A percentile compares a stretch with the other conserved stretches of the same genome.
Evolutionary conservation across 2,113 vertebrate species (phyloP).

Genomic region (Stictonetta naevosa): DNA sequence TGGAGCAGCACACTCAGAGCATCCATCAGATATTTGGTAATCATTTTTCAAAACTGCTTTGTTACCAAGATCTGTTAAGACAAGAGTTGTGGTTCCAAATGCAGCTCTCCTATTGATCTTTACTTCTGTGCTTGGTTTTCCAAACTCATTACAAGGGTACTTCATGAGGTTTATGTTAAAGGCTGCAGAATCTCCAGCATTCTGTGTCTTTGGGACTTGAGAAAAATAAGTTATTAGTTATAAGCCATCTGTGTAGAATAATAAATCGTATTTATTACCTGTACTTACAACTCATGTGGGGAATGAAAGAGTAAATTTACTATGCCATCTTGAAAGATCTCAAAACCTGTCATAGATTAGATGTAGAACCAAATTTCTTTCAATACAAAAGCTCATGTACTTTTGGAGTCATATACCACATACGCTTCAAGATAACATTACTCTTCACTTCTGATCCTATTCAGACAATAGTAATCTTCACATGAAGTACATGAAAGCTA

Average conservation of each 20-base stretch:
- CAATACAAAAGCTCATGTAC: neutral
- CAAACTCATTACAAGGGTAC: slow-evolving; percentile 87
- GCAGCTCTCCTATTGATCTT: slow-evolving; percentile 90
- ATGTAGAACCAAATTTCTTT: neutral
- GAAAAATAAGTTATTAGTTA: neutral
- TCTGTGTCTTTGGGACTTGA: slow-evolving; percentile 70
- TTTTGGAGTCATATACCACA: neutral
- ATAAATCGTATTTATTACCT: neutral
- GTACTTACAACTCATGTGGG: neutral
- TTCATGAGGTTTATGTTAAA: slow-evolving; percentile 81
- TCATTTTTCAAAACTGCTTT: slow-evolving; percentile 12
- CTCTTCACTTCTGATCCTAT: too few species aligned
- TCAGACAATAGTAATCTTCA: neutral
- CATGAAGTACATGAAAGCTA: neutral
- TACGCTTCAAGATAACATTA: neutral
- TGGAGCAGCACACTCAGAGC: slow-evolving; percentile 8
- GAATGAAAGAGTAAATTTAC: neutral
- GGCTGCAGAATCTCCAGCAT: slow-evolving; percentile 51
- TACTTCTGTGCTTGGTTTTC: slow-evolving; percentile 82
- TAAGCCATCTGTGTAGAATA: neutral
- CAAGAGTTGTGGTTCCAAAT: slow-evolving; percentile 88
- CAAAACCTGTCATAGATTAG: neutral
- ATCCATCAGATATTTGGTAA: neutral
- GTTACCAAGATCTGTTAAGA: slow-evolving; percentile 85
- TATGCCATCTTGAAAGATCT: neutral